Evolutionary conservation across 2,113 vertebrate genomes (phyloP), one percentile per base, ranked within the genome.

Genomic region (Notothenia coriiceps): DNA sequence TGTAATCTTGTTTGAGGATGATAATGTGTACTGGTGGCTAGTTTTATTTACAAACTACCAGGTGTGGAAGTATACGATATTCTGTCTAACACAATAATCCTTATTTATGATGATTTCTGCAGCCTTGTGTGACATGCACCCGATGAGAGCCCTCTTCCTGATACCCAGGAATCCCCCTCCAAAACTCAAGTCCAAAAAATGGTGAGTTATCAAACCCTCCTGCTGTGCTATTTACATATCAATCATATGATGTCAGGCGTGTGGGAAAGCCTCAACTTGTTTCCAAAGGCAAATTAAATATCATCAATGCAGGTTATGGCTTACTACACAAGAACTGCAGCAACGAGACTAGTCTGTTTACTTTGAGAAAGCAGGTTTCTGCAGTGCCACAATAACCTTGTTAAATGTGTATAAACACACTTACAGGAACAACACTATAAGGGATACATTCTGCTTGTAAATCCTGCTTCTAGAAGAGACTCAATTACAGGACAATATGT

Each of bases 61-160:
- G 72, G 65, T 74, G 64, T 56, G 60, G 52, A 25, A 56, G 46
- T 74, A 60, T 43, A 73, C 73, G 33, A 82, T 29, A 52, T n/a
- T 62, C 5, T 70, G 56, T 81, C 56, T 76, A 46, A 68, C 54
- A 72, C 70, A 29, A 59, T 29, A 54, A 52, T 17, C 40, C 43
- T 50, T 43, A 4, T 15, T 40, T 76, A 79, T 62, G 54, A 14
- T 7, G 68, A 54, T 80, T 84, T 82, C 51, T 83, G 12, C 84
- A 97, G 97, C 97, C 33, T 89, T 98, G 81, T 98, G 97, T 82
- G 97, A 98, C 88, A 98, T 98, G 97, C 97, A 98, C 67, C 97
- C 97, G 17, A 98, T 98, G 97, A 95, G 97, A 80, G 97, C 97
- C 11, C 95, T 98, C 62, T 98, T 98, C 92, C 95, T 98, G 70